phyloP scores from a whole-genome alignment of 2,888 invertebrate species.

The Nephrotoma appendiculata region DNA sequence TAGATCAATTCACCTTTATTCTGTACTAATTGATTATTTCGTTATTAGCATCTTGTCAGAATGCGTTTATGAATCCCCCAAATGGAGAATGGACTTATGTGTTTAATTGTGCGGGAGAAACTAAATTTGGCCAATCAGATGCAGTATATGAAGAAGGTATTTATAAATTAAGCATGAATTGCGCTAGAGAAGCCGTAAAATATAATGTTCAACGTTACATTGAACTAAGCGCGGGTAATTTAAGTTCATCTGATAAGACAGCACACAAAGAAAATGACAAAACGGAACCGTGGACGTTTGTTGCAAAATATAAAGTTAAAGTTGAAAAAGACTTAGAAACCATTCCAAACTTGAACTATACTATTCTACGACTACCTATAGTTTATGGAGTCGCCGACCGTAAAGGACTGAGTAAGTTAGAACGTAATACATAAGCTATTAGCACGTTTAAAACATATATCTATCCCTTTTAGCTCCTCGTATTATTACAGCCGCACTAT shows the following conservation, averaged over 20 bases:
- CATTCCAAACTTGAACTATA: conserved; percentile 53
- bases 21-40: no score
- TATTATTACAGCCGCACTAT: conserved; percentile 73
- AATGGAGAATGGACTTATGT: conserved; percentile 58
- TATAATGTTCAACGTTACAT: conserved; percentile 55
- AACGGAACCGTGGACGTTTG: conserved; percentile 70
- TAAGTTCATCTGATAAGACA: conserved; percentile 64
- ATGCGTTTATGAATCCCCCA: conserved; percentile 50
- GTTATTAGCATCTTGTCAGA: conserved; percentile 58
- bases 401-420: conserved; percentile 58
- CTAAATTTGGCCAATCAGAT: conserved; percentile 75
- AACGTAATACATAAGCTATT: not conserved
- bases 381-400: conserved; percentile 79
- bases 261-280: conserved; percentile 63
- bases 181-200: conserved; percentile 60
- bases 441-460: not conserved
- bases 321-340: conserved; percentile 63
- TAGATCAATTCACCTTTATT: conserved; percentile 15
- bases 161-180: conserved; percentile 65
- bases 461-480: conserved; percentile 50
- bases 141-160: conserved; percentile 85
- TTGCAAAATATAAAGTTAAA: conserved; percentile 68
- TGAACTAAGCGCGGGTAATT: conserved; percentile 73
- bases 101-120: conserved; percentile 85
- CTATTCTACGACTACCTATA: conserved; percentile 67